These are phyloP conservation scores for Oasisia sp. DNA, from an alignment of 2,888 invertebrate species.

Conservation along the genomic window DNA sequence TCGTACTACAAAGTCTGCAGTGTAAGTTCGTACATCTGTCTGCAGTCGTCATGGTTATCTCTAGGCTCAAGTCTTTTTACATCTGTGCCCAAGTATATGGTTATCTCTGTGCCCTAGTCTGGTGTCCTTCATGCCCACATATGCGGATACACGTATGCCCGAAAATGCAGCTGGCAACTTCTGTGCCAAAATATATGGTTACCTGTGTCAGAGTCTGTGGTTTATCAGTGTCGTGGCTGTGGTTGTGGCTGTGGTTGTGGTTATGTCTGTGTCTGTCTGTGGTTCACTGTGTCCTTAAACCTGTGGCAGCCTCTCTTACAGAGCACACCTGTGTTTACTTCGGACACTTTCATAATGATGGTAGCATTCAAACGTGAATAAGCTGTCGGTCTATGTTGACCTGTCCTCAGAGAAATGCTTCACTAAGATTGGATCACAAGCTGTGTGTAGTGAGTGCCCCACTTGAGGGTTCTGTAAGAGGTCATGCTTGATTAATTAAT, in stretches of 20 bases:
- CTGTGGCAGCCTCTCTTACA: not conserved
- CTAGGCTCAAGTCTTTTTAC: not conserved
- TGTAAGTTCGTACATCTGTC: too few relatives aligned
- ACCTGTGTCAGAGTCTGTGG: not conserved
- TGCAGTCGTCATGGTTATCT: too few relatives aligned
- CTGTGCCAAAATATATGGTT: not conserved
- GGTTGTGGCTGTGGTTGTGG: not conserved
- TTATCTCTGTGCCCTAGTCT: not conserved
- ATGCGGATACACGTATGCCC: not conserved
- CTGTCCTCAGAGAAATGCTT: not conserved
- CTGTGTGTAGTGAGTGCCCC: not conserved
- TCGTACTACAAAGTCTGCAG: too few relatives aligned
- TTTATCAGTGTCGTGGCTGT: too few relatives aligned
- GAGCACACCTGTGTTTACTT: not conserved
- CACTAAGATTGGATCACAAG: not conserved
- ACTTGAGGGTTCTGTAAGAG: not conserved
- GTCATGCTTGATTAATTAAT: not conserved
- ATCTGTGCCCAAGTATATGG: not conserved
- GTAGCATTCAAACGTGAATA: not conserved
- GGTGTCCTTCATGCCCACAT: not conserved
- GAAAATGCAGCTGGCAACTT: not conserved
- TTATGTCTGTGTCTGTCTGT: not conserved
- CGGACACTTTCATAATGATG: not conserved
- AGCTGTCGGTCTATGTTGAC: not conserved
- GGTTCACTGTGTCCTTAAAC: not conserved